Percentiles rank a stretch among this genome's conserved stretches.
Evolutionary conservation across 2,797 vertebrate genomes (phyloP).

Genomic region (Intellagama lesueurii): DNA sequence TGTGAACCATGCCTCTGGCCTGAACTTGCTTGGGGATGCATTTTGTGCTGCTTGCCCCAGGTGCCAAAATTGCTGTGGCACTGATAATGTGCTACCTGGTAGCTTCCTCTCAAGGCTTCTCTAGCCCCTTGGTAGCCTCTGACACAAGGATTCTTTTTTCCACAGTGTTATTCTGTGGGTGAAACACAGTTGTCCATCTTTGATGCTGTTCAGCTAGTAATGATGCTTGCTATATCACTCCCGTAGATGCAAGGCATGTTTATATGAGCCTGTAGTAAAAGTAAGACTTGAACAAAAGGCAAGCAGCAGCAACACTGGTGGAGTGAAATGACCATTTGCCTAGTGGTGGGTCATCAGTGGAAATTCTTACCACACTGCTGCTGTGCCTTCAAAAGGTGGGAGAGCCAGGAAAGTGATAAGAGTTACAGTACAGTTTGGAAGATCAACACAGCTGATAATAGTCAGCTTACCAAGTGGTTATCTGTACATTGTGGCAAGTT

Average conservation of each 20-base stretch:
- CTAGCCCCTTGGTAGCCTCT: neutral
- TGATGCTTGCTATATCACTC: neutral
- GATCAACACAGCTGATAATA: neutral
- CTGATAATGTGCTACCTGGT: neutral
- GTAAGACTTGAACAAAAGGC: constrained; percentile 1
- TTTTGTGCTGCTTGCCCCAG: no score
- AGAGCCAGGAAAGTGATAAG: neutral
- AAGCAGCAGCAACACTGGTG: neutral
- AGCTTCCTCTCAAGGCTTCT: neutral
- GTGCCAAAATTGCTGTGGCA: no score
- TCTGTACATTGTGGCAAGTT: neutral
- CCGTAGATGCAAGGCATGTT: neutral
- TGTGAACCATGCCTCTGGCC: no score
- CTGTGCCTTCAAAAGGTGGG: neutral
- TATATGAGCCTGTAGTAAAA: neutral
- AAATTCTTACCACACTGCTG: neutral
- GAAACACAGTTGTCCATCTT: neutral
- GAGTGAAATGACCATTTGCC: no score
- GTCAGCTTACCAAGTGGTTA: neutral
- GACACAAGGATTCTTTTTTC: neutral
- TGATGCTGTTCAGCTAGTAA: neutral
- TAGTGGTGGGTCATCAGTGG: neutral
- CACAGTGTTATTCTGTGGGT: neutral
- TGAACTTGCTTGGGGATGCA: no score
- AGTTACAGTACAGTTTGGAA: neutral